A percentile compares a stretch with the other conserved stretches of the same genome.
phyloP scores from a whole-genome alignment of 2,113 vertebrate genomes.

The Felis chaus region DNA sequence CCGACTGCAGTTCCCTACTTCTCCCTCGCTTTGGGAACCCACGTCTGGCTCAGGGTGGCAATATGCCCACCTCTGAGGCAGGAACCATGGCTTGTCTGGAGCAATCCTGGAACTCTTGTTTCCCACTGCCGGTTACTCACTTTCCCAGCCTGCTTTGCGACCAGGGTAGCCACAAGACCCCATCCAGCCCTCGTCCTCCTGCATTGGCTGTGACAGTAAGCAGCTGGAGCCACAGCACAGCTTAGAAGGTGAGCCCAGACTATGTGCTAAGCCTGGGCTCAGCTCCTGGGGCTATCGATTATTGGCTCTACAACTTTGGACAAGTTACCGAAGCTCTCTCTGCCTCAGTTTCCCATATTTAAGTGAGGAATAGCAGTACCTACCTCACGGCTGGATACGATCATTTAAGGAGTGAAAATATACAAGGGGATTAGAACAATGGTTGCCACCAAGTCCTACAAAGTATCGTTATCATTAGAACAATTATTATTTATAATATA shows the following conservation, averaged over 20 bases:
- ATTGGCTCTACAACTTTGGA: background rate
- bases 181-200: background rate
- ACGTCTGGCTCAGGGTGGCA: background rate
- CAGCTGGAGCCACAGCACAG: fast-evolving
- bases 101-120: no score
- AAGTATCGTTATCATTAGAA: fast-evolving
- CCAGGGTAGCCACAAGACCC: background rate
- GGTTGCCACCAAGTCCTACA: background rate
- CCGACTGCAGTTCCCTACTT: background rate
- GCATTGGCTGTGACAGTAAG: background rate
- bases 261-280: fast-evolving
- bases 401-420: background rate
- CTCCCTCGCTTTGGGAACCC: background rate
- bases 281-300: fast-evolving
- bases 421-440: background rate
- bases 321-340: background rate
- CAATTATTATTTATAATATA: no score
- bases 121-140: background rate
- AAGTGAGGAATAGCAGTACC: background rate
- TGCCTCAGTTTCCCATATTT: background rate
- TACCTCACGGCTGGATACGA: fast-evolving
- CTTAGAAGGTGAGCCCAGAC: fast-evolving
- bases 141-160: background rate
- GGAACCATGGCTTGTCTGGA: background rate
- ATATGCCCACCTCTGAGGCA: background rate